Conservation (phyloP, 2,113 vertebrate species). For the Erinaceus europaeus region DNA sequence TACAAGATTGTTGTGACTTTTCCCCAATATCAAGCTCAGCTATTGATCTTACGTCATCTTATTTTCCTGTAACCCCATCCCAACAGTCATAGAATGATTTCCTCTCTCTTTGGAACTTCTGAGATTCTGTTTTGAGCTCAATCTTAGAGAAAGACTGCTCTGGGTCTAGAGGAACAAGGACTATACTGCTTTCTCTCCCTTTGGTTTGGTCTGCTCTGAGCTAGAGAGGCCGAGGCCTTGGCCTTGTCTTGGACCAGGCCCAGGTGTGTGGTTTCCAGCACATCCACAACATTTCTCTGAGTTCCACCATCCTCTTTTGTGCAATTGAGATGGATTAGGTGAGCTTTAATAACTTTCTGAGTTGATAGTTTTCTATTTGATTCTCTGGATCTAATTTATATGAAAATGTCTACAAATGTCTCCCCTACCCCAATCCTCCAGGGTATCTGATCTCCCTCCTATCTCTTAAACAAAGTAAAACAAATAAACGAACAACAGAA, state of each 20-base stretch:
- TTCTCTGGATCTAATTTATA: slow-evolving; percentile 42
- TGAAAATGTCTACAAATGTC: background rate
- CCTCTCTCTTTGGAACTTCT: background rate
- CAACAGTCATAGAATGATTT: background rate
- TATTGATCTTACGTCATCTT: background rate
- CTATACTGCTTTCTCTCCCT: background rate
- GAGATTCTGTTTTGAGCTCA: background rate
- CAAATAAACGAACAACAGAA: background rate
- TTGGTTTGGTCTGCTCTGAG: background rate
- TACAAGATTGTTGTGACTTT: background rate
- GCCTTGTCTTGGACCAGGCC: background rate
- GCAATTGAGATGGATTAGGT: background rate
- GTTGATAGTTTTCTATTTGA: slow-evolving; percentile 31
- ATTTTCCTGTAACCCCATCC: background rate
- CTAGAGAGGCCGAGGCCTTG: too few species aligned
- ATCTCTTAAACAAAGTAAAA: slow-evolving; percentile 48
- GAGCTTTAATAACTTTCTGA: slow-evolving; percentile 33
- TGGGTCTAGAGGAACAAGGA: background rate
- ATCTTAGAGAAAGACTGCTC: background rate
- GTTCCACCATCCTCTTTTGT: background rate
- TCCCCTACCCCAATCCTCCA: background rate
- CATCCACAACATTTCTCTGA: background rate
- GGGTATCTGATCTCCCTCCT: background rate
- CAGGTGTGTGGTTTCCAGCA: background rate
- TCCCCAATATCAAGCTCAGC: background rate